Base-by-base conservation (phyloP, 2,888 invertebrate species). In the Oscheius sp. region DNA sequence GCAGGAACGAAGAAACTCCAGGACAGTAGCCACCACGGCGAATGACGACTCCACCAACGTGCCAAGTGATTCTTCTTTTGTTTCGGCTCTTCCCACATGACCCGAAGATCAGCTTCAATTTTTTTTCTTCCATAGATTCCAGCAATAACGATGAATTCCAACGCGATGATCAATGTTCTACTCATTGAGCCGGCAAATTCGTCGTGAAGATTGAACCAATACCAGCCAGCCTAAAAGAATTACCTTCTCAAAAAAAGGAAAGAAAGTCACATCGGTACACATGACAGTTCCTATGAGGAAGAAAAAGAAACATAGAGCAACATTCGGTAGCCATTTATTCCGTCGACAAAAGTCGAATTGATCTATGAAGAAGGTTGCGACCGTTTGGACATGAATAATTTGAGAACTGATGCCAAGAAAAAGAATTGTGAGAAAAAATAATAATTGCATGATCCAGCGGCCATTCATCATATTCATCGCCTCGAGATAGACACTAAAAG, bases 361-460 rank as follows among this genome's bases (percentile, higher is more conserved):
- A 56, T 68, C 68, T 6, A 38, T 38, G 17, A 68, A 20, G 32
- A 57, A 73, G 9, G 69, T 54, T 26, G 63, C 49, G 14, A 69
- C 56, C 0, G 54, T 64, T 64, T 73, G 71, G 14, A 74, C 68
- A 28, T 65, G 36, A 1, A 66, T 69, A 30, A 73, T 65, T 54
- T 73, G 68, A 0, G 74, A 79, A 51, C 75, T 75, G 65, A 87
- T 75, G 26, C 87, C 87, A 30, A 87, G 76, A 9, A 86, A 78
- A 67, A 86, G 85, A 14, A 87, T 75, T 87, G 87, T 87, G 50
- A 85, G 38, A 72, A 87, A 87, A 75, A 87, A 87, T 4, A 87
- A 75, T 8, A 84, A 77, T 2, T 85, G 77, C 87, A 87, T 87
- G 12, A 87, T 75, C 69, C 82, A 84, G 4, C 86, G 81, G 26